These are phyloP conservation scores for Allygus modestus DNA, from an alignment of 2,888 invertebrate genomes.

Conservation along the genomic window DNA sequence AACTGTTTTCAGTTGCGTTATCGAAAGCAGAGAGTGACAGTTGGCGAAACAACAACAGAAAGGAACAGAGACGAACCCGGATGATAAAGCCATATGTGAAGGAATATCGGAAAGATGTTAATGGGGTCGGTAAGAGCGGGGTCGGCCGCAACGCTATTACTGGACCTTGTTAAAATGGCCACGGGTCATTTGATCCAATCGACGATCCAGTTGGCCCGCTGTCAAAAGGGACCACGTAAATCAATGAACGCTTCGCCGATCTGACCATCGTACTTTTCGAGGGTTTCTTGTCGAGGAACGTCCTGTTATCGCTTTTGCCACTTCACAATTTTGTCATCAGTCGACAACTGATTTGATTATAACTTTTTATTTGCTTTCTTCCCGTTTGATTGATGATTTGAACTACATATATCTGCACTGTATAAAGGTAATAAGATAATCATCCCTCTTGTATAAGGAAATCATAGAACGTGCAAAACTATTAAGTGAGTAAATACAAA, in stretches of 20 bases:
- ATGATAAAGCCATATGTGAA: conserved; percentile 54
- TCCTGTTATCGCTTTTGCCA: background rate
- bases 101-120: conserved; percentile 57
- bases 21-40: background rate
- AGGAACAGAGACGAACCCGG: conserved; percentile 1
- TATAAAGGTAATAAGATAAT: no score
- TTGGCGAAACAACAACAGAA: background rate
- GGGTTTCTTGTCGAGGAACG: background rate
- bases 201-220: conserved; percentile 54
- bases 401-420: no score
- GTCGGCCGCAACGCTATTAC: conserved; percentile 51
- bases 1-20: no score
- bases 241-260: conserved; percentile 60
- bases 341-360: no score
- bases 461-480: no score
- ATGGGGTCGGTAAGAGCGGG: conserved; percentile 46
- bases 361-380: no score
- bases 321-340: no score
- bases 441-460: no score
- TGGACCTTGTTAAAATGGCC: conserved; percentile 69
- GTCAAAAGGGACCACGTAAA: conserved; percentile 60
- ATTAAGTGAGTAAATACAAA: no score
- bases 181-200: conserved; percentile 69
- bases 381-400: no score
- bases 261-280: conserved; percentile 26